Base-by-base conservation (phyloP, 1,140 invertebrate species). In the Rhyacophila brunnea region DNA sequence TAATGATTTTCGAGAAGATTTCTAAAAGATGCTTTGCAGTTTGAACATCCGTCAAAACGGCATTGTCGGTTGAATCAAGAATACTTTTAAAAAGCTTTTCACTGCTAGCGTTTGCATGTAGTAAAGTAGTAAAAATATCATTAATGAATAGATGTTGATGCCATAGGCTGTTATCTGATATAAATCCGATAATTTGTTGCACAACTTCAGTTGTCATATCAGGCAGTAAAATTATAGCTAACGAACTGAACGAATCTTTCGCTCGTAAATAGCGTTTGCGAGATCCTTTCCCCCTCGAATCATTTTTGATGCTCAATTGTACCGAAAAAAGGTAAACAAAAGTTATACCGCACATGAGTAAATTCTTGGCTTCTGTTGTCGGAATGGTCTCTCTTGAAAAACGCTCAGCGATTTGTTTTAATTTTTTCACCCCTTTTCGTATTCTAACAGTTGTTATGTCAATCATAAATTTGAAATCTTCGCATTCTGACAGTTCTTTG, bases 261-360 rank as follows among this genome's bases (percentile, higher is more conserved):
- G 45, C 13, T 45, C 36, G 14, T 7, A 36, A 11, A 38, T 55
- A 55, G 13, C 15, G 18, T 5, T n/a, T n/a, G 17, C 52, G 20
- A 13, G 32, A 14, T 35, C 14, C 14, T 19, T 36, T 55, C 19
- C 52, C 52, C 10, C 34, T 35, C 36, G 10, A 45, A 38, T 46
- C 32, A 36, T 45, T 19, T 36, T 23, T 2, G 19, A 55, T 55
- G 1, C 1, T 46, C 15, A 46, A 6, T 35, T 55, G 11, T 2
- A 11, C 32, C 52, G 42, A 55, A 36, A 13, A 46, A 17, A 45
- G 36, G 45, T 55, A 46, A 10, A 45, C 15, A 36, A 55, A 55
- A 32, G 18, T 45, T 23, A 55, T 20, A n/a, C 42, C 23, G 19
- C 28, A 23, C 15, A 55, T 1, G 7, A 55, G 6, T 1, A 55